Evolutionary conservation across 2,113 vertebrate species (phyloP).

Genomic region (Chaetorhynchus papuensis): DNA sequence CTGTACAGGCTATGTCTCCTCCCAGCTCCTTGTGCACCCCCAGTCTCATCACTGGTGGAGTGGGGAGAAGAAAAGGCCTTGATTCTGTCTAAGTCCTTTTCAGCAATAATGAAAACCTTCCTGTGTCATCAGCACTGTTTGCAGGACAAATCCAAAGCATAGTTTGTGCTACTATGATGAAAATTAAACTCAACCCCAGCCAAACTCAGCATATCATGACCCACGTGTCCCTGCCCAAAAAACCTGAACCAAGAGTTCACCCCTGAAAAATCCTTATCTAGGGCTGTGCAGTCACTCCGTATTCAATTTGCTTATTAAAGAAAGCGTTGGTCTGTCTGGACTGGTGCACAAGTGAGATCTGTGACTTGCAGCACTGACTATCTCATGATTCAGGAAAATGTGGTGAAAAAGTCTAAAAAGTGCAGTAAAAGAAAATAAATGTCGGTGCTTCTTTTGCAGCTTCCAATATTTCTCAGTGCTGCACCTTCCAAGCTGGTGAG

Average conservation of each 20-base stretch:
- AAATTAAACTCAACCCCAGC: background rate
- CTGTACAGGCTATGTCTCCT: background rate
- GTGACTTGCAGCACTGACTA: background rate
- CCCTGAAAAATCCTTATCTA: background rate
- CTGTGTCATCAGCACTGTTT: background rate
- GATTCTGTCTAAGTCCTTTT: background rate
- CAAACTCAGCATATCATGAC: background rate
- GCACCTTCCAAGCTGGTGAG: rapidly evolving
- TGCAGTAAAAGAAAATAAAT: background rate
- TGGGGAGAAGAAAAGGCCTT: background rate
- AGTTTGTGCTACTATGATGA: background rate
- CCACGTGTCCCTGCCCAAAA: background rate
- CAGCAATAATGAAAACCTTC: background rate
- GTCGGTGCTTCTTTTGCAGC: background rate
- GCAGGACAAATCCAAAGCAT: background rate
- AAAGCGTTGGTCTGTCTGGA: background rate
- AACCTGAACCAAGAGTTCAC: background rate
- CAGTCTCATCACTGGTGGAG: background rate
- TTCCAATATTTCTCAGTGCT: background rate
- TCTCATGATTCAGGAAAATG: background rate
- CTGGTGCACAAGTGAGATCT: background rate
- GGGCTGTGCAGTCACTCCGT: background rate
- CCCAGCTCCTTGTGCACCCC: background rate
- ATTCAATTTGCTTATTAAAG: background rate
- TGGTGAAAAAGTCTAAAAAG: background rate